phyloP scores from a whole-genome alignment of 2,113 vertebrate species.

The Excalfactoria chinensis region DNA sequence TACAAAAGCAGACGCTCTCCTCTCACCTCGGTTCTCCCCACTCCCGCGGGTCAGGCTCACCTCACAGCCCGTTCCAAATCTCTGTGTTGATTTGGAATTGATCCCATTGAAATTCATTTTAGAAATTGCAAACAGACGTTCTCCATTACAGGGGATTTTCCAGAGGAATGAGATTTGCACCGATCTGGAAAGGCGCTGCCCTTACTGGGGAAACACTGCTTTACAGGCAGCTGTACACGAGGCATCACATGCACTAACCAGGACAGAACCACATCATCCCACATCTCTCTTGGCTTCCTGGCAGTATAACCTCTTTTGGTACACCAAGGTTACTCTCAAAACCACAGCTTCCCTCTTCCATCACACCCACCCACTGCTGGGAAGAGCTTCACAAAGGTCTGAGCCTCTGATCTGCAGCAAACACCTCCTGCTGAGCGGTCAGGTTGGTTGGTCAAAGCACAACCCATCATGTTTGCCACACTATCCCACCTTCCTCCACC shows the following conservation, averaged over 20 bases:
- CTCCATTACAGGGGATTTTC: neutral
- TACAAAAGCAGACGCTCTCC: fast-evolving
- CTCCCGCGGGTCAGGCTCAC: neutral
- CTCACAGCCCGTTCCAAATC: fast-evolving
- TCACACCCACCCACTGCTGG: no score
- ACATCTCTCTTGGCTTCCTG: fast-evolving
- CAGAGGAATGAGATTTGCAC: neutral
- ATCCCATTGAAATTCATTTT: neutral
- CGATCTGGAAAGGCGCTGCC: neutral
- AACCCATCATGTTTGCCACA: neutral
- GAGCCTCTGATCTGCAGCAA: neutral
- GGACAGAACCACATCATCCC: fast-evolving
- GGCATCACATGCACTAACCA: neutral
- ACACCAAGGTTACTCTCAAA: neutral
- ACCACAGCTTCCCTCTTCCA: no score
- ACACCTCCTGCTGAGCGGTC: neutral
- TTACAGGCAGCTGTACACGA: fast-evolving
- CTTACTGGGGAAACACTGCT: fast-evolving
- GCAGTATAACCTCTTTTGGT: fast-evolving
- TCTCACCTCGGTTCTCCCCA: neutral
- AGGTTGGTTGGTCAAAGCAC: neutral
- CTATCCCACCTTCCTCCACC: neutral
- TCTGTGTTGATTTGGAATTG: fast-evolving
- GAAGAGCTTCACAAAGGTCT: no score
- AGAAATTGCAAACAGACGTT: fast-evolving